Evolutionary conservation across 2,888 invertebrate species (phyloP), one percentile per base, ranked within the genome.

Genomic region (Tinea pellionella): DNA sequence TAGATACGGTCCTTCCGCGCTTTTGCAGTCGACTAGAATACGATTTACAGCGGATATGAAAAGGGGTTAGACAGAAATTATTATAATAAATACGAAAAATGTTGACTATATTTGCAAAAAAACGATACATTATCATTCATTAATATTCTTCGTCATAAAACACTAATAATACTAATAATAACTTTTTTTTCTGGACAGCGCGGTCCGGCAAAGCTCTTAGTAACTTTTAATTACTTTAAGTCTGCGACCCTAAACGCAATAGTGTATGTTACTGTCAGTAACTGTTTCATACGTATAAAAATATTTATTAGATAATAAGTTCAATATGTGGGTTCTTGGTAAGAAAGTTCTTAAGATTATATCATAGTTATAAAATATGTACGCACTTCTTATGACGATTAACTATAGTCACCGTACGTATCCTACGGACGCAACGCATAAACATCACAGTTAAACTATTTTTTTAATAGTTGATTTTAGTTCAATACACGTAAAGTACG

Each of bases 211-310:
- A 56, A 61, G 67, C 70, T 70, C 69, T 69, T 69, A 67, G 65
- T 63, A 73, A 75, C 68, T 75, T 75, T 75, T 74, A 75, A 76
- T 75, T 76, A 74, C 74, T 73, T 73, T 67, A 71, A 69, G 65
- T 67, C 66, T 62, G n/a, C 53, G 19, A 53, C 56, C 60, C 60
- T 41, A 19, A 41, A 11, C 13, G 60, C 56, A n/a, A 13, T 19
- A 13, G n/a, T 11, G 60, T 60, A 60, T 16, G 37, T 18, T 30
- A 37, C 53, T 53, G 53, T 60, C 60, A 47, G n/a, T n/a, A n/a
- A n/a, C n/a, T n/a, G n/a, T n/a, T n/a, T n/a, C n/a, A n/a, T n/a
- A n/a, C n/a, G n/a, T n/a, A n/a, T n/a, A n/a, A n/a, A n/a, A n/a
- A n/a, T n/a, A n/a, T n/a, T n/a, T n/a, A n/a, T n/a, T n/a, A n/a